Evolutionary conservation across 2,113 vertebrate genomes (phyloP).

Genomic region (Ageneiosus marmoratus): DNA sequence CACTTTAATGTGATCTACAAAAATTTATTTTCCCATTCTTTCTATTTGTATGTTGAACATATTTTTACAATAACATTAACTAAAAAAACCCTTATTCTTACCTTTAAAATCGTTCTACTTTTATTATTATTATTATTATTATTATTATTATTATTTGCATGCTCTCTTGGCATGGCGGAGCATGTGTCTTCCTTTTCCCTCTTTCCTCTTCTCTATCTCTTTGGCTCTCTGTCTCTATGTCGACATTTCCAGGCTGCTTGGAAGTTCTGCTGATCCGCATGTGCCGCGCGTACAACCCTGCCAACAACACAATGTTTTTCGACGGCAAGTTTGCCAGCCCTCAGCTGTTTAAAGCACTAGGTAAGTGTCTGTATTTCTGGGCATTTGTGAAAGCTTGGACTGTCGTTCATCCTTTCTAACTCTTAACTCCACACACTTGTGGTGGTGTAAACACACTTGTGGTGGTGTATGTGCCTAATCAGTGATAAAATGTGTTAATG

Average conservation of each 20-base stretch:
- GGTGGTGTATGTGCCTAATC: background rate
- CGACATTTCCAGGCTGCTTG: conserved; percentile 79
- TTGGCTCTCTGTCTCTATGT: background rate
- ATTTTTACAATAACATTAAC: background rate
- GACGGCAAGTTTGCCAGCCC: conserved; percentile 83
- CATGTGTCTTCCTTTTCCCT: conserved; percentile 25
- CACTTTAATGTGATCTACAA: conserved; percentile 31
- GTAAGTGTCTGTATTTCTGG: conserved; percentile 68
- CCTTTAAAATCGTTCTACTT: conserved; percentile 20
- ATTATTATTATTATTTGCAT: conserved; percentile 44
- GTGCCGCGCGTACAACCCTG: conserved; percentile 85
- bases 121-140: conserved; percentile 31
- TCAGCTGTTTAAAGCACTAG: conserved; percentile 86
- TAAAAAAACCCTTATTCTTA: conserved; percentile 1
- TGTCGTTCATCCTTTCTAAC: background rate
- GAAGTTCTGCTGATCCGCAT: conserved; percentile 89
- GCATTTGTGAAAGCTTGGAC: background rate
- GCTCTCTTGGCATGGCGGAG: conserved; percentile 65
- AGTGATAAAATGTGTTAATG: background rate
- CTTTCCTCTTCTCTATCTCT: conserved; percentile 47
- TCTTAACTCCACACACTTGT: background rate
- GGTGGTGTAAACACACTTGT: background rate
- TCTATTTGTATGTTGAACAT: conserved; percentile 46
- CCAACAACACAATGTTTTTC: conserved; percentile 86
- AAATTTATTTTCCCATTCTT: conserved; percentile 34